phyloP scores from a whole-genome alignment of 2,113 vertebrate genomes.

The Phyllostomus hastatus region DNA sequence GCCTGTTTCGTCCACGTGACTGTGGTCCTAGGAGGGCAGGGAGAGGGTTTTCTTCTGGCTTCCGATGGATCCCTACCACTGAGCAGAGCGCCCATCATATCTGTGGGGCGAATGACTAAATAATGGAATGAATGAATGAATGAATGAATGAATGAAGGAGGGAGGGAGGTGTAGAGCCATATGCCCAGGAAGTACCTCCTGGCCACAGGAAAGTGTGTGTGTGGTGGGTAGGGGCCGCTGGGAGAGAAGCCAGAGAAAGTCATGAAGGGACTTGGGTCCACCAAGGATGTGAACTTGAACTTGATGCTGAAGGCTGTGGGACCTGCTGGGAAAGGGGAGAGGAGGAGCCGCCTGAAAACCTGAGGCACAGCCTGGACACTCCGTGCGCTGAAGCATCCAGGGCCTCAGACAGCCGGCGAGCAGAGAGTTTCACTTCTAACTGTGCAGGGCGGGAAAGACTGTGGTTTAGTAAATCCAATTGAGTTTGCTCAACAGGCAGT shows the following conservation, averaged over 20 bases:
- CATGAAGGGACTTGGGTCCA: neutral
- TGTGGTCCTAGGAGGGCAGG: neutral
- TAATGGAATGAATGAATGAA: neutral
- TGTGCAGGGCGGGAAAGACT: neutral
- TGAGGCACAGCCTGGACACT: neutral
- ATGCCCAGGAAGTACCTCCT: accelerated
- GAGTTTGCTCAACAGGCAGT: slow-evolving; percentile 30
- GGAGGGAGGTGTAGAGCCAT: neutral
- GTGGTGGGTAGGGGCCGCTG: neutral
- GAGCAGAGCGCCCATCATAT: too few species aligned
- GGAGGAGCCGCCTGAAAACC: neutral
- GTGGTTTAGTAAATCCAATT: slow-evolving; percentile 1
- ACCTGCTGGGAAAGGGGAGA: neutral
- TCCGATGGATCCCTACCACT: neutral
- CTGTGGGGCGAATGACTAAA: neutral
- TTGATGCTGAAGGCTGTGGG: neutral
- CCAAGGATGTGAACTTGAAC: neutral
- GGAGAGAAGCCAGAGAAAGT: neutral
- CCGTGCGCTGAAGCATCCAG: neutral
- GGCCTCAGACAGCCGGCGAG: neutral
- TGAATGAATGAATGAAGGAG: neutral
- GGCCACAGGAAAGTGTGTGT: too few species aligned
- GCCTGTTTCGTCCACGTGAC: neutral
- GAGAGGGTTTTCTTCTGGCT: neutral
- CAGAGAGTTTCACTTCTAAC: neutral